Conservation (phyloP, 1,140 invertebrate species). For the Drosophila varians region DNA sequence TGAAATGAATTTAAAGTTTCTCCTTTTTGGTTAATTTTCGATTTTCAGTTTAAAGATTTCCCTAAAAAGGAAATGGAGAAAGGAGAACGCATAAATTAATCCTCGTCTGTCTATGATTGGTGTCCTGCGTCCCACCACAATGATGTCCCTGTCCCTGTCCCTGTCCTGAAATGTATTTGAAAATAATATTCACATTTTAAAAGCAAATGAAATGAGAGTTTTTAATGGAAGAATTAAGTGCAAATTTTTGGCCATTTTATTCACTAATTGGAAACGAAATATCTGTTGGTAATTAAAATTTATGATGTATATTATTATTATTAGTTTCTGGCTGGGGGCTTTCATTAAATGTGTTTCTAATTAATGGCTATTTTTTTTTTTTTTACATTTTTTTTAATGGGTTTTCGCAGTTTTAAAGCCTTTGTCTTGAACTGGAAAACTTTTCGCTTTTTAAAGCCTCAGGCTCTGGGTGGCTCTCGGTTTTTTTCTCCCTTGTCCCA, state of each 20-base stretch:
- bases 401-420: not conserved
- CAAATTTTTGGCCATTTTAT: not conserved
- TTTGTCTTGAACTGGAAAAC: not conserved
- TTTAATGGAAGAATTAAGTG: not conserved
- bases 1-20: constrained; percentile 56
- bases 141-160: too few species aligned
- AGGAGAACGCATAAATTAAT: constrained; percentile 65
- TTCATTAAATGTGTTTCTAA: too few species aligned
- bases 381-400: too few species aligned
- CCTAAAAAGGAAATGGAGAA: constrained; percentile 22
- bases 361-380: too few species aligned
- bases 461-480: constrained; percentile 10
- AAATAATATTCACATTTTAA: not conserved
- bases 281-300: not conserved
- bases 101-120: constrained; percentile 57
- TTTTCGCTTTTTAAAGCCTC: not conserved
- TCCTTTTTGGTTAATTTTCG: constrained; percentile 52
- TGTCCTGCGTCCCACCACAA: constrained; percentile 42
- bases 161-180: too few species aligned
- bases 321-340: not conserved
- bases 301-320: not conserved
- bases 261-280: not conserved
- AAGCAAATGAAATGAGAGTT: not conserved
- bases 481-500: constrained; percentile 14
- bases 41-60: constrained; percentile 31